Percentiles rank a stretch among this genome's conserved stretches.
These are phyloP conservation scores for Diloba caeruleocephala DNA, from an alignment of 2,888 invertebrate species.

Conservation along the genomic window DNA sequence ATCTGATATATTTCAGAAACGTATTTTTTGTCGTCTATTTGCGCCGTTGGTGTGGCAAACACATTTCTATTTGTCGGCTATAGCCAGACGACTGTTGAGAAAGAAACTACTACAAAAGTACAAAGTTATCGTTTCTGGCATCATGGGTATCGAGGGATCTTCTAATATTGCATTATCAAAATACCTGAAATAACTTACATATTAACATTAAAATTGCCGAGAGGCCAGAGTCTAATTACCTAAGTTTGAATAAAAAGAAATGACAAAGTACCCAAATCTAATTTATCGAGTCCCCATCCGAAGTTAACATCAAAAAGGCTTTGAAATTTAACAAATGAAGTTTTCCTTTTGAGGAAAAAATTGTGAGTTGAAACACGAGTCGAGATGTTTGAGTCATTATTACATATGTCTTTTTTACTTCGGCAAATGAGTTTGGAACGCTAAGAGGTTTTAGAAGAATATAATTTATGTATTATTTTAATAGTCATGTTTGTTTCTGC, in stretches of 20 bases:
- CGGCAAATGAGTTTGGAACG: neutral
- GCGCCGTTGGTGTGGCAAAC: no score
- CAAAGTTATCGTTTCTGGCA: no score
- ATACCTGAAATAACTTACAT: neutral
- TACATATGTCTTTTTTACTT: slow-evolving; percentile 2
- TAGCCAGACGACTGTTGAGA: no score
- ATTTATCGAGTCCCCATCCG: slow-evolving; percentile 68
- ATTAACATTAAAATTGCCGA: neutral
- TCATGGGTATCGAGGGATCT: no score
- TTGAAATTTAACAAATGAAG: slow-evolving; percentile 37
- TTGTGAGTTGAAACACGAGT: neutral
- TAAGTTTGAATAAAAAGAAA: slow-evolving; percentile 59
- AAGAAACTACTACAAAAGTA: no score
- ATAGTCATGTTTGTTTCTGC: neutral
- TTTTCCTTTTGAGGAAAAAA: slow-evolving; percentile 23
- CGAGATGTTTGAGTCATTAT: slow-evolving; percentile 10
- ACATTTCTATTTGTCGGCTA: no score
- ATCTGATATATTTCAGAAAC: no score
- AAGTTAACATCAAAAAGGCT: slow-evolving; percentile 62
- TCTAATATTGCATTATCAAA: no score
- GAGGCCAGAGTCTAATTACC: slow-evolving; percentile 46
- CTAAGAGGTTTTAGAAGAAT: neutral
- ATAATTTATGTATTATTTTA: neutral
- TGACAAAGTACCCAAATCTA: slow-evolving; percentile 68
- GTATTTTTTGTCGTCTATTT: no score